Evolutionary conservation across 2,888 invertebrate genomes (phyloP), one percentile per base, ranked within the genome.

Genomic region (Apamea epomidion): DNA sequence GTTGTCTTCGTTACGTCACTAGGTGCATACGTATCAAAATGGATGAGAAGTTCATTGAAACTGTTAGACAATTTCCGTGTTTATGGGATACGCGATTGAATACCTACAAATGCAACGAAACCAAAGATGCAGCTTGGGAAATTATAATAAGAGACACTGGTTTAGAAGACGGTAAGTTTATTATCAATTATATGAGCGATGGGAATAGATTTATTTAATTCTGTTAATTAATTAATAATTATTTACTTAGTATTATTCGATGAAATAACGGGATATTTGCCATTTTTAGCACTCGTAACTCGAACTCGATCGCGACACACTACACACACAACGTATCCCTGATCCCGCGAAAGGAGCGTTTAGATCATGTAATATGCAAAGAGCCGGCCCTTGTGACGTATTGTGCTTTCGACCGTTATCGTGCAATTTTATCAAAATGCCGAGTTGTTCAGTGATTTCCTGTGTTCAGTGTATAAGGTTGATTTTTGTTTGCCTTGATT

Each of bases 61-160:
- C 10, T 65, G 65, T 65, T 37, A 65, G 65, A 65, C 67, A 76
- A 76, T 54, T 76, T 51, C 29, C 76, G 71, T 71, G 71, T 71
- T 71, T 71, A 71, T 71, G 71, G 71, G 54, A 71, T 71, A 72
- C 71, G 71, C 54, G 32, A 71, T 21, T 71, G 62, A 74, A 18
- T 74, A 74, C 74, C 64, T 64, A 74, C 54, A 71, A 71, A 71
- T 71, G 71, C 71, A 71, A 71, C 48, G 32, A 51, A 71, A 48
- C 64, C 64, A 29, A 64, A 64, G 64, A 62, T 68, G 45, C 45
- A 16, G 68, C 68, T 25, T 68, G 42, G 45, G 68, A n/a, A n/a
- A 68, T 68, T 68, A 68, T 68, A 68, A n/a, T 68, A 68, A 68
- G n/a, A n/a, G 68, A 68, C 14, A 68, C 68, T 14, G 25, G 25